A percentile compares a stretch with the other conserved stretches of the same genome.
phyloP scores from a whole-genome alignment of 2,797 vertebrate genomes.

The Eulemur coronatus region DNA sequence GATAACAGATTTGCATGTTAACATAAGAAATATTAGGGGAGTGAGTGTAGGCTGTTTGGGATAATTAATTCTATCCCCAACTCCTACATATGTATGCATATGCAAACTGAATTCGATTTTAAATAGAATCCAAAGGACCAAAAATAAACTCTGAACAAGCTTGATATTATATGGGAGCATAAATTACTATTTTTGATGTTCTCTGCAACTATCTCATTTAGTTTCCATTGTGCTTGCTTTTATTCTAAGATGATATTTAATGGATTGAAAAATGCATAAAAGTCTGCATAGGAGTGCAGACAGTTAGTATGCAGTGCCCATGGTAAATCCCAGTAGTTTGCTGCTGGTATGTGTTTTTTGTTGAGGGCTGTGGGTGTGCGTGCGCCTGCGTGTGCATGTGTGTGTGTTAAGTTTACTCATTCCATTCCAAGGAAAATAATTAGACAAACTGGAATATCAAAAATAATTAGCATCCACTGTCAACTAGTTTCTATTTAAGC shows the following conservation, averaged over 20 bases:
- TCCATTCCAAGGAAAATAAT: neutral
- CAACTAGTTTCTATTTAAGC: neutral
- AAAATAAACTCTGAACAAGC: slow-evolving; percentile 12
- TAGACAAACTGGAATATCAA: neutral
- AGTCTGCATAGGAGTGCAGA: neutral
- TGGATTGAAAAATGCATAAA: neutral
- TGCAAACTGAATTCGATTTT: neutral
- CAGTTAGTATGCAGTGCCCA: neutral
- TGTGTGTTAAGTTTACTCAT: neutral
- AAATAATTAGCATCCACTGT: neutral
- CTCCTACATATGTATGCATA: neutral
- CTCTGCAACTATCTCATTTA: neutral
- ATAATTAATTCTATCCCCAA: slow-evolving; percentile 25
- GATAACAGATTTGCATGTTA: neutral
- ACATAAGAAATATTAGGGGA: slow-evolving; percentile 2
- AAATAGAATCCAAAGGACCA: neutral
- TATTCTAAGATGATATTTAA: neutral
- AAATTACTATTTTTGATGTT: slow-evolving; percentile 25
- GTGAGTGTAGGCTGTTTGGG: neutral
- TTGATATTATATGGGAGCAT: neutral
- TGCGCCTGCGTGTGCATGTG: neutral
- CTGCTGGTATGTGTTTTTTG: neutral
- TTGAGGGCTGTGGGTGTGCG: neutral
- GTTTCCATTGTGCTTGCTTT: slow-evolving; percentile 5
- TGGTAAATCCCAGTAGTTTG: neutral